Conservation (phyloP, 2,113 vertebrate species). For the Triplophysa tibetana region DNA sequence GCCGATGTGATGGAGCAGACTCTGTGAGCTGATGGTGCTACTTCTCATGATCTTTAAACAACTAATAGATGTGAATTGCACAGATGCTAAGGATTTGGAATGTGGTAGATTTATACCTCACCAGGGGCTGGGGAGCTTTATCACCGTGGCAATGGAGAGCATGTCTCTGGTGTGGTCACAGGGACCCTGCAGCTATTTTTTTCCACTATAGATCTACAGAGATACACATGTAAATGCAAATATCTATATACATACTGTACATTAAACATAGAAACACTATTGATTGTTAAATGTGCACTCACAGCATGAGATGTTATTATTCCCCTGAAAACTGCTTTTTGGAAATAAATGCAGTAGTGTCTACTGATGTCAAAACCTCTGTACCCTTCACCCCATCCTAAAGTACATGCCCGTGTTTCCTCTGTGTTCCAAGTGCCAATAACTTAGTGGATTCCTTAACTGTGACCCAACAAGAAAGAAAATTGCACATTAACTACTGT, state of each 20-base stretch:
- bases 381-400: constrained; percentile 45
- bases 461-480: constrained; percentile 80
- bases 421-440: constrained; percentile 88
- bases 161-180: constrained; percentile 46
- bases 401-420: constrained; percentile 74
- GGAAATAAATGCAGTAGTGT: constrained; percentile 66
- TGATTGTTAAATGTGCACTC: constrained; percentile 79
- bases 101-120: constrained; percentile 44
- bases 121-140: constrained; percentile 5
- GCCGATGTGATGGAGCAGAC: neutral
- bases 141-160: constrained; percentile 34
- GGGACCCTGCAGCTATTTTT: constrained; percentile 53
- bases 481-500: constrained; percentile 93
- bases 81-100: neutral
- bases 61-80: neutral
- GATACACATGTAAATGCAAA: constrained; percentile 51
- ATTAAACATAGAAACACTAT: constrained; percentile 79
- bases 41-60: neutral
- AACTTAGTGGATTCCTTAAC: constrained; percentile 80
- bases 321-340: constrained; percentile 44
- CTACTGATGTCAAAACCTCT: constrained; percentile 65
- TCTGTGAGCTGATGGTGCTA: constrained; percentile 4
- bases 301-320: constrained; percentile 78
- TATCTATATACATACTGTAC: constrained; percentile 66
- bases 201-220: constrained; percentile 36